Conservation (phyloP, 2,888 invertebrate species). For the Pyrrhosoma nymphula region DNA sequence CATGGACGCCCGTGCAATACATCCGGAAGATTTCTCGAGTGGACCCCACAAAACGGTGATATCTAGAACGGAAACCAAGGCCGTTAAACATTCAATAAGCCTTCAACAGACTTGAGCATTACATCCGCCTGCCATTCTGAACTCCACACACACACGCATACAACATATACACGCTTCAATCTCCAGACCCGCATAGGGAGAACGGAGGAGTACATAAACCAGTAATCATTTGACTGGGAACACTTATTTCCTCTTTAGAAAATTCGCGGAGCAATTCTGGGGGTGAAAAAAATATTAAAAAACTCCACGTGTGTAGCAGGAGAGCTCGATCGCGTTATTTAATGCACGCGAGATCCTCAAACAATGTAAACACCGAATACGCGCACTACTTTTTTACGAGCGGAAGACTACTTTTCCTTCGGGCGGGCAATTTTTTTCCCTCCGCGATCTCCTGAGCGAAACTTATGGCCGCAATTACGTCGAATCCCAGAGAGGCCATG, state of each 20-base stretch:
- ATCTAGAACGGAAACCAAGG: not conserved
- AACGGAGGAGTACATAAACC: not conserved
- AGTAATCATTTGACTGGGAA: not conserved
- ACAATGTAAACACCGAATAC: conserved; percentile 3
- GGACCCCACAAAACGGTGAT: not conserved
- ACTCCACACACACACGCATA: not conserved
- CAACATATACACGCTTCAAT: no score
- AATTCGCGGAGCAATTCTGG: not conserved
- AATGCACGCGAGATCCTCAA: not conserved
- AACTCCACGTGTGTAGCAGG: not conserved
- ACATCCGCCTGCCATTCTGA: not conserved
- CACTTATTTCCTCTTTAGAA: not conserved
- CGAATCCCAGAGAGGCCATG: not conserved
- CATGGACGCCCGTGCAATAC: not conserved
- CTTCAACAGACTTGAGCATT: not conserved
- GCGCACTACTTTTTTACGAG: not conserved
- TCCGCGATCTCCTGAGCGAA: conserved; percentile 19
- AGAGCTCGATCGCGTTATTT: conserved; percentile 1
- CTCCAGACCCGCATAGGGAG: not conserved
- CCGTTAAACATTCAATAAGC: not conserved
- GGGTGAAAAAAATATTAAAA: not conserved
- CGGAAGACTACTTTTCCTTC: not conserved
- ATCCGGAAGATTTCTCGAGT: not conserved
- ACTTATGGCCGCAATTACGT: conserved; percentile 32
- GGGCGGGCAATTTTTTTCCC: not conserved